Conservation (phyloP, 23 tunicate species). For the Botrylloides violaceus region DNA sequence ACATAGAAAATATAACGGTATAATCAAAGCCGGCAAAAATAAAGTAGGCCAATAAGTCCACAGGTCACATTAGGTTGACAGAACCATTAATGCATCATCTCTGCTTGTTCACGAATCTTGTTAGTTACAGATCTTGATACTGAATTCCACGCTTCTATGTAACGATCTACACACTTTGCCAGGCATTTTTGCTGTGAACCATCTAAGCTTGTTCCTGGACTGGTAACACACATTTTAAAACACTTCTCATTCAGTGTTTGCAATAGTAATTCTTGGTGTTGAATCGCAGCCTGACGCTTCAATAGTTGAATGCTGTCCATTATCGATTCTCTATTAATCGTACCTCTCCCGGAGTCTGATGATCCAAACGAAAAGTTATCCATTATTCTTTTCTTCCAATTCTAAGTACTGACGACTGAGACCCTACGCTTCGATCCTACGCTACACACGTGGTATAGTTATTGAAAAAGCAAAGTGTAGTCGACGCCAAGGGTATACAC, state of each 20-base stretch:
- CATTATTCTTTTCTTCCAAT: too few relatives aligned
- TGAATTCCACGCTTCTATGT: slow-evolving; percentile 83
- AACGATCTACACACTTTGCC: slow-evolving; percentile 80
- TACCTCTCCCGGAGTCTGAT: neutral
- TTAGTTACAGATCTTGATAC: slow-evolving; percentile 80
- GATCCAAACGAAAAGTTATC: slow-evolving; percentile 19
- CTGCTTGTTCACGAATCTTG: slow-evolving; percentile 72
- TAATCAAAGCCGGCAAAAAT: too few relatives aligned
- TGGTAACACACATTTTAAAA: slow-evolving; percentile 70
- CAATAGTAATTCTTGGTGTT: slow-evolving; percentile 82
- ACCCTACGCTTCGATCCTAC: too few relatives aligned
- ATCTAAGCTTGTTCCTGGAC: slow-evolving; percentile 77
- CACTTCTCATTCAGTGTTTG: slow-evolving; percentile 93
- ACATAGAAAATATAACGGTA: too few relatives aligned
- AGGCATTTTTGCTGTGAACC: slow-evolving; percentile 88
- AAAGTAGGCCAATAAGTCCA: too few relatives aligned
- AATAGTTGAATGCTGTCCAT: slow-evolving; percentile 62
- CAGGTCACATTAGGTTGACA: too few relatives aligned
- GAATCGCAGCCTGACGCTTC: slow-evolving; percentile 63
- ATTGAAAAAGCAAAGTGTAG: too few relatives aligned
- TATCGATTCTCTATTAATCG: slow-evolving; percentile 59
- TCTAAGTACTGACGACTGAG: too few relatives aligned
- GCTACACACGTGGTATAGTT: too few relatives aligned
- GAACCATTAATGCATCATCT: slow-evolving; percentile 30
- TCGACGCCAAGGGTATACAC: too few relatives aligned